Evolutionary conservation across 2,113 vertebrate species (phyloP).

Genomic region (Percina caprodes): DNA sequence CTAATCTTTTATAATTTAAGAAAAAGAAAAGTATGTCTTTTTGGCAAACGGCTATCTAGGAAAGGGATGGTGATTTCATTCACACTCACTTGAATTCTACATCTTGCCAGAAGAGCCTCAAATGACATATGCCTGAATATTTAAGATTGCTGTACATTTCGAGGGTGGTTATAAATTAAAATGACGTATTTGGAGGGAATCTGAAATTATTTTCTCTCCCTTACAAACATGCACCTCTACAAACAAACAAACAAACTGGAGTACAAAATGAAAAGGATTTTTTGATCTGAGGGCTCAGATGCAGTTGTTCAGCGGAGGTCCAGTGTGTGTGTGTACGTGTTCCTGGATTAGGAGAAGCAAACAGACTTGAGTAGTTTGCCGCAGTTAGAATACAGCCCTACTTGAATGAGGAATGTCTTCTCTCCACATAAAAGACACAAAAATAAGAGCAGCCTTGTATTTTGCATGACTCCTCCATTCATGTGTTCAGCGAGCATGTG

Average conservation of each 20-base stretch:
- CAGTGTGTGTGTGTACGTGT: constrained; percentile 58
- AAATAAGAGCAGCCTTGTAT: background rate
- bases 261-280: constrained; percentile 59
- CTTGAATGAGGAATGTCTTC: constrained; percentile 44
- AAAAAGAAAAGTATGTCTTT: constrained; percentile 69
- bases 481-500: background rate
- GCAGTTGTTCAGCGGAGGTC: constrained; percentile 54
- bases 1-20: constrained; percentile 71
- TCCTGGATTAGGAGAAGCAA: constrained; percentile 62
- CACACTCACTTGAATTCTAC: constrained; percentile 67
- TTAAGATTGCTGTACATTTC: constrained; percentile 50
- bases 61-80: constrained; percentile 65
- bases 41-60: constrained; percentile 59
- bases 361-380: constrained; percentile 61
- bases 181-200: constrained; percentile 14
- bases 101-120: constrained; percentile 50
- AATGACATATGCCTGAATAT: constrained; percentile 64
- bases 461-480: background rate
- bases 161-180: constrained; percentile 21
- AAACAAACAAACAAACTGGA: constrained; percentile 44
- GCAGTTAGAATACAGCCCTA: constrained; percentile 47
- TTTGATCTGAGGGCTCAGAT: constrained; percentile 59
- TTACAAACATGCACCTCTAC: background rate
- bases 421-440: background rate
- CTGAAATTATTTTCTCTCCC: background rate